Percentiles rank a stretch among this genome's conserved stretches.
phyloP scores from a whole-genome alignment of 2,797 vertebrate species.

The Girardinus metallicus region DNA sequence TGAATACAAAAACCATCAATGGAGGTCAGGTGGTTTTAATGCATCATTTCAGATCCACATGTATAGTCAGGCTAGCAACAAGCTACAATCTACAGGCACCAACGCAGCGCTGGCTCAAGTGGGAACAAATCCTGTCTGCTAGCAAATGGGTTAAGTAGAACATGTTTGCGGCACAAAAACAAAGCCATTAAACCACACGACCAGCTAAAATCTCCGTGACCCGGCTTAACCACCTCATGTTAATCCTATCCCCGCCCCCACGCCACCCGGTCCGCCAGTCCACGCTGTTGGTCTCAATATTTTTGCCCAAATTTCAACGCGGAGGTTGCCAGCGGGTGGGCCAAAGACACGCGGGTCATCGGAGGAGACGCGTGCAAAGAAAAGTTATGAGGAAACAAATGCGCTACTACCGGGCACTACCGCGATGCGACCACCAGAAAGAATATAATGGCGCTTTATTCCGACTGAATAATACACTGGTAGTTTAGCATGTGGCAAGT shows the following conservation, averaged over 20 bases:
- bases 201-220: slow-evolving; percentile 70
- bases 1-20: slow-evolving; percentile 76
- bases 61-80: neutral
- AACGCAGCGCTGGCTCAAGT: neutral
- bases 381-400: slow-evolving; percentile 40
- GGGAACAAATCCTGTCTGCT: neutral
- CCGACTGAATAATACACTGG: neutral
- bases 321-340: neutral
- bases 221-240: slow-evolving; percentile 68
- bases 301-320: neutral
- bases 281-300: slow-evolving; percentile 1
- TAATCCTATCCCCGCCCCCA: slow-evolving; percentile 76
- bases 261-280: slow-evolving; percentile 37
- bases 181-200: slow-evolving; percentile 56
- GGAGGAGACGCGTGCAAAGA: neutral
- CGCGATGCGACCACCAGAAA: neutral
- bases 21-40: slow-evolving; percentile 56
- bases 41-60: slow-evolving; percentile 64
- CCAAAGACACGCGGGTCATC: neutral
- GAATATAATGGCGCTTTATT: neutral
- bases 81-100: neutral
- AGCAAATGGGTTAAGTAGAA: neutral
- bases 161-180: slow-evolving; percentile 33
- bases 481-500: neutral
- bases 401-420: neutral